A percentile compares a stretch with the other conserved stretches of the same genome.
These are phyloP conservation scores for Standfussiana lucernea DNA, from an alignment of 2,888 invertebrate species.

Conservation along the genomic window DNA sequence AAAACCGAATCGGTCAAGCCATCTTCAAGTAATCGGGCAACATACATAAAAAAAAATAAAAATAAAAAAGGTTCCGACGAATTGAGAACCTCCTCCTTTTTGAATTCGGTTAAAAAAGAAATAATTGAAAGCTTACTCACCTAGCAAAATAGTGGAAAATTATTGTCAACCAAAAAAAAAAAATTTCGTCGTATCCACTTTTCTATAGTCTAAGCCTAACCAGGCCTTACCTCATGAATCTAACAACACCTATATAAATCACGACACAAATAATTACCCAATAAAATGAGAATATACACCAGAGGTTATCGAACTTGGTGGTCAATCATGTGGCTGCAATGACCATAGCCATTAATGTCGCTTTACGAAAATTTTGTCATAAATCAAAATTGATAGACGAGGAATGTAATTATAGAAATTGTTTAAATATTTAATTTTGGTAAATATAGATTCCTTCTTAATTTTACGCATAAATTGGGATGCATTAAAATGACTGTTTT, in stretches of 20 bases:
- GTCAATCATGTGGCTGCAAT: slow-evolving; percentile 55
- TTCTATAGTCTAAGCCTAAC: slow-evolving; percentile 61
- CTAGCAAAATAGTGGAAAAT: not conserved
- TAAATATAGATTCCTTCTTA: not conserved
- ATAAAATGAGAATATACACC: slow-evolving; percentile 73
- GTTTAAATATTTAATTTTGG: not conserved
- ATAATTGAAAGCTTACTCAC: not conserved
- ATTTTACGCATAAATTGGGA: not conserved
- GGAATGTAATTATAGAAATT: slow-evolving; percentile 16
- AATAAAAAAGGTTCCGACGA: no score
- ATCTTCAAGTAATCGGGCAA: no score
- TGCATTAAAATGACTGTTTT: not conserved
- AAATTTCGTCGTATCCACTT: slow-evolving; percentile 47
- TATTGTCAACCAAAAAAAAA: not conserved
- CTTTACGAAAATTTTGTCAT: slow-evolving; percentile 47
- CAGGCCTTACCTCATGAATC: slow-evolving; percentile 69
- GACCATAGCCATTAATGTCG: slow-evolving; percentile 51
- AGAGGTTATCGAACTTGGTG: slow-evolving; percentile 61
- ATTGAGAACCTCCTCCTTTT: no score
- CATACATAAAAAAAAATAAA: no score
- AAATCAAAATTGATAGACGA: slow-evolving; percentile 58
- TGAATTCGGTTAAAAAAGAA: no score
- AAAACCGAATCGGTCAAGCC: no score
- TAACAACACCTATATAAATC: slow-evolving; percentile 75
- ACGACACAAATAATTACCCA: slow-evolving; percentile 75